Base-by-base conservation (phyloP, 2,113 vertebrate species). In the Orycteropus afer region DNA sequence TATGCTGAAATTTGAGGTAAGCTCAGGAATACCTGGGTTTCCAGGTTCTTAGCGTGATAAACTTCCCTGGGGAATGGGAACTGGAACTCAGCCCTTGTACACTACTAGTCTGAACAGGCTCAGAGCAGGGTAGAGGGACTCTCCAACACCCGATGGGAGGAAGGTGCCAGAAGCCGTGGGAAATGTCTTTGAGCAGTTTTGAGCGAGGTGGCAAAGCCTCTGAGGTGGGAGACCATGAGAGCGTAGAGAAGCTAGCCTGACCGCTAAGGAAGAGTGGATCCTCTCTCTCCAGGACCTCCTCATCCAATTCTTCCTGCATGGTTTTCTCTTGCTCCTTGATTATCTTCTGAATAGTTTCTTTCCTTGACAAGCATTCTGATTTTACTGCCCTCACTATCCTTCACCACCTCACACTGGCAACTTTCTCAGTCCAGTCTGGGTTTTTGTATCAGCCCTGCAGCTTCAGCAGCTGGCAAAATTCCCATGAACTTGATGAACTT, bases 211-310 rank as follows among this genome's bases (percentile, higher is more conserved):
- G 20, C 17, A 5, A 57, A 17, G 11, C 4, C 32, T 34, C 57
- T 7, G 1, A 11, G n/a, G 0, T 18, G 15, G 25, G 29, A 23
- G 61, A 4, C 37, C 2, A 10, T 5, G 0, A 1, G 11, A 2
- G 55, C n/a, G 27, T 74, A 49, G 32, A n/a, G 17, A 45, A 2
- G 7, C 29, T 61, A 49, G 25, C 45, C 47, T 45, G 53, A 23
- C 13, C 51, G 3, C 49, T 37, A 20, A n/a, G 23, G 47, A 37
- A 42, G 22, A 14, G 15, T 37, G 22, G 14, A 8, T 8, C 4
- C 9, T 79, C n/a, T 13, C 29, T 40, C 37, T 20, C 34, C 9
- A 8, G 14, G 32, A 27, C 0, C 32, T n/a, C 25, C 12, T 9
- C 1, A 11, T 45, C 25, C 14, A 27, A 0, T 40, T 57, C 51